Evolutionary conservation across 2,113 vertebrate species (phyloP), one percentile per base, ranked within the genome.

Genomic region (Lontra canadensis): DNA sequence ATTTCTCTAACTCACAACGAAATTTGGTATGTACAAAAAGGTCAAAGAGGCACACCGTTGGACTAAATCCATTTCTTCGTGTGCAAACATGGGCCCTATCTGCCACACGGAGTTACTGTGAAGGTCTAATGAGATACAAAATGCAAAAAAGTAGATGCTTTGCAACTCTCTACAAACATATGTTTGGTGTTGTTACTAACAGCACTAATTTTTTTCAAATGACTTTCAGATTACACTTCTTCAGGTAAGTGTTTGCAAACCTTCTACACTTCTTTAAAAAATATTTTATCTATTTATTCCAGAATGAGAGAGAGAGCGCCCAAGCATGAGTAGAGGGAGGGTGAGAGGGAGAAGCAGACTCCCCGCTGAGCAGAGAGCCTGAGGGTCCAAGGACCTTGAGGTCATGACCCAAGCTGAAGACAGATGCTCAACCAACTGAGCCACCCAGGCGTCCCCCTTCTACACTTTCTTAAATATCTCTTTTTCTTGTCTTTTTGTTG

Each of bases 1-100:
- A 90, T 42, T 94, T 95, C 63, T 93, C 71, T 91, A 97, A 96
- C 79, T 69, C 47, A 71, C 94, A 92, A 42, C 9, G n/a, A 92
- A 95, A 69, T 76, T 31, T 87, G 21, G 14, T 80, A 20, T 63
- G 34, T 90, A 23, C 61, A 73, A 74, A 79, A 49, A 94, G 36
- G 31, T 81, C 90, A 94, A 55, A 88, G 69, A 95, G 39, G 39
- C 7, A 17, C 5, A 14, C 31, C 7, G 3, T 20, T 49, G 49
- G 18, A 69, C 29, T 67, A 74, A 92, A 69, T 92, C 26, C 6
- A 61, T 31, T 76, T 95, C 49, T 90, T 69, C 44, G 31, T 4
- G 36, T 34, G 63, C 29, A 84, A 65, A 88, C 83, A 59, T 55
- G 79, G 65, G 42, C 42, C 14, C 25, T 65, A 26, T n/a, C 31